phyloP scores from a whole-genome alignment of 1,140 invertebrate species.

The Drosophila albomicans region DNA sequence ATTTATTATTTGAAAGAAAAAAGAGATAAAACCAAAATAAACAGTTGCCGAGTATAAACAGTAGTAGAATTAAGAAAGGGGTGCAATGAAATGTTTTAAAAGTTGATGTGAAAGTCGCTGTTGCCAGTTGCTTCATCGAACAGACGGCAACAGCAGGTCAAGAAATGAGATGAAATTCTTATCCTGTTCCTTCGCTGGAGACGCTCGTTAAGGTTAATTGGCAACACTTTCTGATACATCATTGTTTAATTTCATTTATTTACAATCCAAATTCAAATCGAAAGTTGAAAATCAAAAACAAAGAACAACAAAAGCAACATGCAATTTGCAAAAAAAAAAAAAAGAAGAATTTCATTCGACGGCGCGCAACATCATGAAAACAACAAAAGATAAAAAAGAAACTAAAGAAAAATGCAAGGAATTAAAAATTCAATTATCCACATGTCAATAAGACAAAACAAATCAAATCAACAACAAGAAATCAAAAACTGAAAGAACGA shows the following conservation, averaged over 20 bases:
- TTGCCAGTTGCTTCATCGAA: not conserved
- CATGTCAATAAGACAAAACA: conserved; percentile 11
- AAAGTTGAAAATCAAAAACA: conserved; percentile 27
- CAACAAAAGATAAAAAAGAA: conserved; percentile 12
- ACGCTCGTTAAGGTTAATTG: conserved; percentile 14
- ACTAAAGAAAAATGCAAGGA: conserved; percentile 5
- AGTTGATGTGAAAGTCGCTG: conserved; percentile 27
- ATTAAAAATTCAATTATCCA: conserved; percentile 34
- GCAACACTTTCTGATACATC: conserved; percentile 44
- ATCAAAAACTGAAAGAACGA: conserved; percentile 11
- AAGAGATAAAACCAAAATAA: conserved; percentile 6
- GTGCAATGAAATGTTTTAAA: conserved; percentile 28
- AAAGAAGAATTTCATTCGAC: conserved; percentile 23
- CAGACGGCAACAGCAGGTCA: conserved; percentile 10
- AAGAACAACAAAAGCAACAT: conserved; percentile 68
- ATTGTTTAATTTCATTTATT: conserved; percentile 42
- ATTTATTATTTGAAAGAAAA: conserved; percentile 6
- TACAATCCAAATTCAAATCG: conserved; percentile 31
- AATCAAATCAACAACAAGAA: conserved; percentile 15
- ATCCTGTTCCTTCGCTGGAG: conserved; percentile 11
- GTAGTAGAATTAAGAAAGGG: conserved; percentile 1
- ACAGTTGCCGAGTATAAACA: conserved; percentile 8
- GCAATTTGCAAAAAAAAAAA: conserved; percentile 43
- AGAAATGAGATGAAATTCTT: conserved; percentile 34
- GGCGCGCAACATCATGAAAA: conserved; percentile 14